Evolutionary conservation across 2,888 invertebrate species (phyloP).

Genomic region (Mesochorus sp.): DNA sequence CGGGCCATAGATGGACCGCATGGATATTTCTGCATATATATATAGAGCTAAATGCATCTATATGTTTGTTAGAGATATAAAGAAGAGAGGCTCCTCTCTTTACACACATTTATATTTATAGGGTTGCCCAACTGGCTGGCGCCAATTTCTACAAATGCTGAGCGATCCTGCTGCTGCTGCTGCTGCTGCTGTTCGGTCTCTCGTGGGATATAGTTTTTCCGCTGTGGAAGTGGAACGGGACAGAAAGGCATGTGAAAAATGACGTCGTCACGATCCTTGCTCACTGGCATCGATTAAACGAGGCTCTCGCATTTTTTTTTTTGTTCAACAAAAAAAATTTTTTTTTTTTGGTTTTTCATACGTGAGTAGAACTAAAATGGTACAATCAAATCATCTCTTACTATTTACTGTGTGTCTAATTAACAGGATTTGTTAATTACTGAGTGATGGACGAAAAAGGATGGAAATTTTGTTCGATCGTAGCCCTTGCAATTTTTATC

Average conservation of each 20-base stretch:
- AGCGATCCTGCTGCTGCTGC: too few relatives aligned
- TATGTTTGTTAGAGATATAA: neutral
- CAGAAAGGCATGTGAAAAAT: slow-evolving; percentile 35
- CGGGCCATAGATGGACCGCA: slow-evolving; percentile 7
- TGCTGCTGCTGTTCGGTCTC: slow-evolving; percentile 1
- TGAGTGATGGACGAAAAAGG: too few relatives aligned
- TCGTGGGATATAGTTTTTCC: slow-evolving; percentile 11
- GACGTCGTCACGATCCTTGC: slow-evolving; percentile 29
- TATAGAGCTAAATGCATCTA: too few relatives aligned
- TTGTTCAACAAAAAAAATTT: too few relatives aligned
- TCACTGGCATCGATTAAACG: slow-evolving; percentile 36
- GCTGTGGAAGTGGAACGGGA: neutral
- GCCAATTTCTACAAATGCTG: slow-evolving; percentile 48
- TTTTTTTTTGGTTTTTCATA: slow-evolving; percentile 5
- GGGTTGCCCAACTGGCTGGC: neutral
- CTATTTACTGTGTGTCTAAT: too few relatives aligned
- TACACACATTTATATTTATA: neutral
- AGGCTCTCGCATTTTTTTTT: neutral
- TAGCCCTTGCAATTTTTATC: too few relatives aligned
- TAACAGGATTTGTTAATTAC: too few relatives aligned
- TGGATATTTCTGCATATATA: slow-evolving; percentile 14
- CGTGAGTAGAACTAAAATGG: neutral
- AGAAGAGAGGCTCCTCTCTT: neutral
- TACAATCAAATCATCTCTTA: neutral
- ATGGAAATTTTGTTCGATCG: too few relatives aligned